Conservation (phyloP, 2,797 vertebrate genomes). For the Enteromius paludinosus region DNA sequence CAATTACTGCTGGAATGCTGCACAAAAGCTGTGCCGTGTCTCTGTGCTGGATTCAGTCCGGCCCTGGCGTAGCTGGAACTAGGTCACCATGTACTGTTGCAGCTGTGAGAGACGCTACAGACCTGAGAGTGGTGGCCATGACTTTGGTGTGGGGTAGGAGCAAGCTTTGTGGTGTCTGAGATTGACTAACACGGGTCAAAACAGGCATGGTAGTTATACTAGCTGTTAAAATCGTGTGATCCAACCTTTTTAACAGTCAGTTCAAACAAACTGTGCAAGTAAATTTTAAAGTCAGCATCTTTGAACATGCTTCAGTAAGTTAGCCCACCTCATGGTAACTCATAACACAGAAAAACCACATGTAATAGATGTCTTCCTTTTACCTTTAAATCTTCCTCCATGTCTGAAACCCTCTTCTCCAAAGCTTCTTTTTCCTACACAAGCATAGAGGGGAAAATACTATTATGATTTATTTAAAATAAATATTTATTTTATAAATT, state of each 20-base stretch:
- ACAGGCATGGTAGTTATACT: not conserved
- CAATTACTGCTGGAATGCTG: slow-evolving; percentile 72
- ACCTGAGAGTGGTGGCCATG: slow-evolving; percentile 32
- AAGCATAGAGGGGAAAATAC: slow-evolving; percentile 24
- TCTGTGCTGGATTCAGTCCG: slow-evolving; percentile 70
- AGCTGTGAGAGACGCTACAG: slow-evolving; percentile 71
- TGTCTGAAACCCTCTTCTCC: slow-evolving; percentile 93
- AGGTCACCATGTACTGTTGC: slow-evolving; percentile 72
- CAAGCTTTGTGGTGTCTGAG: not conserved
- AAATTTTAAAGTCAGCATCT: not conserved
- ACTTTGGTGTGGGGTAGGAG: not conserved
- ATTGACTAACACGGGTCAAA: slow-evolving; percentile 12
- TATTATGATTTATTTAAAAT: not conserved
- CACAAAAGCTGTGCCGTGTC: slow-evolving; percentile 73
- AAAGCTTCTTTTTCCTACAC: slow-evolving; percentile 90
- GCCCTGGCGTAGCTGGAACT: slow-evolving; percentile 66
- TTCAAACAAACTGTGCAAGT: not conserved
- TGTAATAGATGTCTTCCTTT: slow-evolving; percentile 47
- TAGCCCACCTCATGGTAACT: slow-evolving; percentile 43
- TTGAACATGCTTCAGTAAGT: slow-evolving; percentile 20
- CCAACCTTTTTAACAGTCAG: not conserved
- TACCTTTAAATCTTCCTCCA: slow-evolving; percentile 98
- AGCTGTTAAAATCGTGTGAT: not conserved
- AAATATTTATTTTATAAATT: not conserved
- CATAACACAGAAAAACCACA: not conserved